phyloP scores from a whole-genome alignment of 1,140 invertebrate genomes.

The Hylaeus anthracinus region DNA sequence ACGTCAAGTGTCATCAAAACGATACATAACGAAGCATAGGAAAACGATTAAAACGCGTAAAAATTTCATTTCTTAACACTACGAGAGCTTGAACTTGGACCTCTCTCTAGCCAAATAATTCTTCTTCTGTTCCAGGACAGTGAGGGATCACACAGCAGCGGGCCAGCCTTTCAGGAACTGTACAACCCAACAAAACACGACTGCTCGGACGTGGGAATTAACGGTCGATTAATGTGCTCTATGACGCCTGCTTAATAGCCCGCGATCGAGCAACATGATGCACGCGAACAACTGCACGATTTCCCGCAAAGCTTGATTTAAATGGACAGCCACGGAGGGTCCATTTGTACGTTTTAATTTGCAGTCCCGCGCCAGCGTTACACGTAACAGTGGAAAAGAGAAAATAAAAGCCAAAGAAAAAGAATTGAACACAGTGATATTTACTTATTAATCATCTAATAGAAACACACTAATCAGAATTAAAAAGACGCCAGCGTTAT shows the following conservation, averaged over 20 bases:
- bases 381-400: not conserved
- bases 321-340: constrained; percentile 14
- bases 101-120: too few relatives aligned
- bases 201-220: constrained; percentile 8
- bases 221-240: constrained; percentile 28
- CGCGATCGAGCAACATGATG: not conserved
- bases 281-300: constrained; percentile 19
- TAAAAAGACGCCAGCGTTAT: too few relatives aligned
- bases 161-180: too few relatives aligned
- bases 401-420: not conserved
- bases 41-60: too few relatives aligned
- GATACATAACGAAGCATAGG: too few relatives aligned
- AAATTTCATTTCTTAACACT: too few relatives aligned
- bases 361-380: not conserved
- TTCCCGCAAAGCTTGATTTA: constrained; percentile 29
- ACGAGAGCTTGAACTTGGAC: too few relatives aligned
- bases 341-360: constrained; percentile 19
- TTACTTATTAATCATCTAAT: too few relatives aligned
- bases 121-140: not conserved
- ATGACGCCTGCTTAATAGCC: constrained; percentile 28
- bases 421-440: too few relatives aligned
- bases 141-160: not conserved
- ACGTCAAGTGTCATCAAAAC: too few relatives aligned
- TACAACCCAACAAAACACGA: not conserved
- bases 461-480: too few relatives aligned